Percentiles rank a stretch among this genome's conserved stretches.
These are phyloP conservation scores for Harpegnathos saltator DNA, from an alignment of 1,140 invertebrate genomes.

Conservation along the genomic window DNA sequence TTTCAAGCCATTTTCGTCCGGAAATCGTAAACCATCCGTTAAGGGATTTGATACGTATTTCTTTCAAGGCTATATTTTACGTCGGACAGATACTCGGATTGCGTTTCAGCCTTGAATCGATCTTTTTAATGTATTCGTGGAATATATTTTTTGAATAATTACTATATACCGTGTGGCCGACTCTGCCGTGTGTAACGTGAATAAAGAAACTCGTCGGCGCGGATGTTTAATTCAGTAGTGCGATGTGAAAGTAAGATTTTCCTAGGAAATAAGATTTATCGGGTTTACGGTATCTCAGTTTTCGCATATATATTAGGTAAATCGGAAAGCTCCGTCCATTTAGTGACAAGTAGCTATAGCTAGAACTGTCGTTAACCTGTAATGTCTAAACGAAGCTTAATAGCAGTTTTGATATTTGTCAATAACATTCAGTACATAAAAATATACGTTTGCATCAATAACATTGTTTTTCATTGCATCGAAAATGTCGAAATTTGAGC, in stretches of 20 bases:
- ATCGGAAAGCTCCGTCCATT: too few species aligned
- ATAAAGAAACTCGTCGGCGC: conserved; percentile 2
- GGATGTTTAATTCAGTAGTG: conserved; percentile 33
- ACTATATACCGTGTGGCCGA: conserved; percentile 1
- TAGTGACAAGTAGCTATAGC: too few species aligned
- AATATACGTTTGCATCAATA: too few species aligned
- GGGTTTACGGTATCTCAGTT: neutral
- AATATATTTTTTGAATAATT: conserved; percentile 31
- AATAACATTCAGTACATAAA: too few species aligned
- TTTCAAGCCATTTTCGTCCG: neutral
- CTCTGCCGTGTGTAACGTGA: neutral
- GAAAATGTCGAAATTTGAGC: too few species aligned
- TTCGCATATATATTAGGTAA: too few species aligned
- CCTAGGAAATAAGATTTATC: conserved; percentile 5
- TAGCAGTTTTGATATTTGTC: too few species aligned
- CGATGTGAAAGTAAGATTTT: conserved; percentile 12
- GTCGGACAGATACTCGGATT: neutral
- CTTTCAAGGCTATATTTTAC: neutral
- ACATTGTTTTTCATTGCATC: too few species aligned
- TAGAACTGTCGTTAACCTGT: too few species aligned
- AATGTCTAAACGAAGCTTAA: too few species aligned
- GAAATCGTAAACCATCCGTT: neutral
- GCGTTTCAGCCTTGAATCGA: conserved; percentile 7
- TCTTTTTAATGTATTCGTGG: conserved; percentile 42
- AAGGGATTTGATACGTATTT: neutral